phyloP scores from a whole-genome alignment of 2,797 vertebrate genomes.

The Phataginus tricuspis region DNA sequence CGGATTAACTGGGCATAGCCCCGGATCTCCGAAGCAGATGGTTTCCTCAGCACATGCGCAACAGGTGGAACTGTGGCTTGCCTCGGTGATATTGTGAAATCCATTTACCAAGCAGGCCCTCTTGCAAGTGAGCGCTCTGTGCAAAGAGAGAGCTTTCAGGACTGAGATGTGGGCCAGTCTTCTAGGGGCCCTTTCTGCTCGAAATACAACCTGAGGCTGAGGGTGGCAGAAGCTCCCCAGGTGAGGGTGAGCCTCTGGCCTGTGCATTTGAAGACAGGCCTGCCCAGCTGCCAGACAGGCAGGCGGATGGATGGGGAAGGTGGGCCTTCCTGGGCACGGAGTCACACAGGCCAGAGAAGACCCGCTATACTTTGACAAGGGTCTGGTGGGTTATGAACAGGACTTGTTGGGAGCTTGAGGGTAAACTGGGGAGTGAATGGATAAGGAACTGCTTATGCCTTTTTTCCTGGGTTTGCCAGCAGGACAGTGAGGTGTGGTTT shows the following conservation, averaged over 20 bases:
- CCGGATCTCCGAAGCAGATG: background rate
- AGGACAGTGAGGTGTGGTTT: no score
- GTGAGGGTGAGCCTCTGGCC: background rate
- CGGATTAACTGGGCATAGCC: background rate
- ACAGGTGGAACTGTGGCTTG: background rate
- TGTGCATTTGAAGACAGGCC: background rate
- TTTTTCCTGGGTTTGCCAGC: background rate
- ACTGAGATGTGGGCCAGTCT: background rate
- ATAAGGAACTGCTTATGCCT: background rate
- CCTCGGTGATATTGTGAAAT: background rate
- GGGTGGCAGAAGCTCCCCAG: background rate
- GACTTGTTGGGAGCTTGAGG: background rate
- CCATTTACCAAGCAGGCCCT: accelerated
- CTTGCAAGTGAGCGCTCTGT: background rate
- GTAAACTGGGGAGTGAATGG: background rate
- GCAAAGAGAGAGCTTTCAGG: background rate
- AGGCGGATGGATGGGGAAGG: background rate
- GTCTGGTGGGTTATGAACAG: background rate
- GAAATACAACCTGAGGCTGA: background rate
- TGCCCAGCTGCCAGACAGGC: background rate
- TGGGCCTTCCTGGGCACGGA: background rate
- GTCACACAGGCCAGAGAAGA: background rate
- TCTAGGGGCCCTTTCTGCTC: background rate
- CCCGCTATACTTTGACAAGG: background rate
- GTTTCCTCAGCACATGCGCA: background rate